Evolutionary conservation across 2,113 vertebrate species (phyloP).

Genomic region (Mionectes macconnelli): DNA sequence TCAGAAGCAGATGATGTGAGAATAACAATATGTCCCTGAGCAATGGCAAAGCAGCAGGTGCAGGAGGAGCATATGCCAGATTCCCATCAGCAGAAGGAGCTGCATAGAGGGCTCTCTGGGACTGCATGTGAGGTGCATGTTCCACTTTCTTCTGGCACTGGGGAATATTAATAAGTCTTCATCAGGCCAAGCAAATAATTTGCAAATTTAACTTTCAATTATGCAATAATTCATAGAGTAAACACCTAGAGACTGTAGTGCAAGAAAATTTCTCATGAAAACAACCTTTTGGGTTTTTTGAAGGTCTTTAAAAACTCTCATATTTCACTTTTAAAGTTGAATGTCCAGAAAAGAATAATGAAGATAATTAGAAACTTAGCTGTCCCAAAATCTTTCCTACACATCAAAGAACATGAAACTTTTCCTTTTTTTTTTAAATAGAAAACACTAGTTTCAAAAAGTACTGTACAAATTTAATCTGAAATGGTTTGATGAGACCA

Average conservation of each 20-base stretch:
- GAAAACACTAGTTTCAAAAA: background rate
- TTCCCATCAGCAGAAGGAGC: conserved; percentile 1
- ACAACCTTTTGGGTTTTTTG: too few relatives aligned
- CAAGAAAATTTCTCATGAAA: background rate
- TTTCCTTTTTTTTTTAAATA: background rate
- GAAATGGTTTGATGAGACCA: background rate
- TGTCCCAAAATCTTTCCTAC: background rate
- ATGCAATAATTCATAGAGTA: background rate
- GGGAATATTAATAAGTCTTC: background rate
- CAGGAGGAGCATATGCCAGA: conserved; percentile 28
- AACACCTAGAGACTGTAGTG: background rate
- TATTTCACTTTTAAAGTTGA: background rate
- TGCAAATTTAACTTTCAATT: conserved; percentile 7
- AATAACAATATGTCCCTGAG: conserved; percentile 17
- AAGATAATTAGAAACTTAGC: background rate
- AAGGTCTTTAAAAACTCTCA: background rate
- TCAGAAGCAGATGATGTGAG: conserved; percentile 42
- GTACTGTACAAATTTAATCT: background rate
- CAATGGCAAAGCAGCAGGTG: conserved; percentile 50
- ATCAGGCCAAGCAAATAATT: conserved; percentile 4
- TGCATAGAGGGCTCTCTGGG: background rate
- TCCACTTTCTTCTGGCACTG: background rate
- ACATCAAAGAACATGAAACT: background rate
- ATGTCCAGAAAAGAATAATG: background rate
- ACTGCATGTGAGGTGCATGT: background rate